Evolutionary conservation across 2,888 invertebrate species (phyloP), one percentile per base, ranked within the genome.

Genomic region (Microctonus hyperodae): DNA sequence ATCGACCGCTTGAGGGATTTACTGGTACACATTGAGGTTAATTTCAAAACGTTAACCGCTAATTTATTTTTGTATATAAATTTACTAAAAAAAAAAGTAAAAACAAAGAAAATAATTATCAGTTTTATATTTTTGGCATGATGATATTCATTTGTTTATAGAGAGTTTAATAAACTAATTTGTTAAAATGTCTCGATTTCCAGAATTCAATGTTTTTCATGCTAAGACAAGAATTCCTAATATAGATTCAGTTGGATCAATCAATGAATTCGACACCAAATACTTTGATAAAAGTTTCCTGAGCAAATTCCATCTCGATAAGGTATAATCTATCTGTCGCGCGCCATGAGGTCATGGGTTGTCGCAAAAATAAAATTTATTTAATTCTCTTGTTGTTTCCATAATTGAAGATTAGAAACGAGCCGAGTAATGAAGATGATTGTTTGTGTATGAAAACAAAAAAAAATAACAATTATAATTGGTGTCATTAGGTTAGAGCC

Each of bases 261-360:
- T 68, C 25, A 60, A 57, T 33, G 67, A 72, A 67, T 70, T 70
- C 37, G 59, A 67, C 16, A 22, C 51, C 11, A 65, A 73, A 55
- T 57, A 69, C 48, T 69, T 40, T 20, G 66, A 70, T 56, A 64
- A 55, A 13, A 67, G 69, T 67, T 67, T 70, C 25, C 61, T 75
- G 51, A 61, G 72, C 31, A 70, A 67, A 64, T 76, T 75, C 53
- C 67, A 63, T 58, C 64, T 72, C 44, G 73, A 74, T 55, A 72
- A 73, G 72, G 76, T 76, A 44, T 44, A 70, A 59, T 57, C 9
- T 50, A 57, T 50, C 10, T 55, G 64, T 56, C 53, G 60, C 60
- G 60, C 60, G 60, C 48, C 60, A 57, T 37, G 33, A 60, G 60
- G 60, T 60, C 44, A 60, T 50, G 50, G 33, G 60, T 28, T 20